Base-by-base conservation (phyloP, 2,888 invertebrate species). In the Bruchidius siliquastri region DNA sequence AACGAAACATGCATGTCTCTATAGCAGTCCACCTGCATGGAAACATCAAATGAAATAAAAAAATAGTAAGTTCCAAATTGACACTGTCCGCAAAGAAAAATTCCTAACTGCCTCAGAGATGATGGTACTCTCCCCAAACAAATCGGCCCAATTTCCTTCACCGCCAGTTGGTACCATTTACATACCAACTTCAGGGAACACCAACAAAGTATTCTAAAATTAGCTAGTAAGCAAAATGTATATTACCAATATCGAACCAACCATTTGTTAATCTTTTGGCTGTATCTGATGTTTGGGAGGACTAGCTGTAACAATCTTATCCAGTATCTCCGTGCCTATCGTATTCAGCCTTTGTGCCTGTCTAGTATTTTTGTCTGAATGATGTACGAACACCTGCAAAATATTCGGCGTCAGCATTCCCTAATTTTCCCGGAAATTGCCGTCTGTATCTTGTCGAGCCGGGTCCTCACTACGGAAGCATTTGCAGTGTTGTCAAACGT, bases 121-220 rank as follows among this genome's bases (percentile, higher is more conserved):
- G 18, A 49, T 49, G 49, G 49, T 49, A 49, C 49, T 49, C 49
- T 13, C 49, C 49, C 49, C 49, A 13, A 49, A 13, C 49, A 49
- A 49, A 49, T 13, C 13, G 49, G 49, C 49, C 49, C 49, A 49
- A 49, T 49, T 49, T 69, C 32, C 26, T 13, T 22, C 22, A 69
- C 71, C 49, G 49, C 13, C 79, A 79, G 77, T 81, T 79, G 82
- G 83, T 83, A 83, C 83, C 22, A 83, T 80, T 79, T 83, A 83
- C 83, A 83, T 83, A 82, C 83, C 81, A 80, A 80, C 81, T 78
- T 82, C 81, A 83, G 83, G 84, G 83, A 84, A 84, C 83, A 85
- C 85, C 85, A 82, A 77, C 77, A 76, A 82, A 85, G 84, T 85
- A 84, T 84, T 84, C 81, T 81, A 79, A 79, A 78, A 67, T 72